Evolutionary conservation across 2,113 vertebrate genomes (phyloP).

Genomic region (Ptyas mucosa): DNA sequence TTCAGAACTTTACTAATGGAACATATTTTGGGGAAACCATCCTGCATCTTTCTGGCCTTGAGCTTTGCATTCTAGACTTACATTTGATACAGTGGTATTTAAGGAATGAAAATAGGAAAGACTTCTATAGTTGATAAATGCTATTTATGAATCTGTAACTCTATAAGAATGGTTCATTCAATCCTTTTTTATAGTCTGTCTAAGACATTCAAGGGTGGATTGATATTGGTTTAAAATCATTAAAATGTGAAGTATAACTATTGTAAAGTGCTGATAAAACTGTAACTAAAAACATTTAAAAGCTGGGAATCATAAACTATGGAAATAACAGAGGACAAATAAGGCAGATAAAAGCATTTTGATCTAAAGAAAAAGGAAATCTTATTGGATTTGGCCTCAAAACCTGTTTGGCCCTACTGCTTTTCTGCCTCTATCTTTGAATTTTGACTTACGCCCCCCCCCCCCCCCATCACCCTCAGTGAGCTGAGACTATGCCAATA

Average conservation of each 20-base stretch:
- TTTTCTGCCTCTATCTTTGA: not conserved
- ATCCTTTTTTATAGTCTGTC: not conserved
- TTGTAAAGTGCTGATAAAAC: not conserved
- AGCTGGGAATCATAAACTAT: not conserved
- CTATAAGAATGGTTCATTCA: not conserved
- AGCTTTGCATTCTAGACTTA: not conserved
- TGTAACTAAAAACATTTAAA: not conserved
- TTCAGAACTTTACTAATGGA: not conserved
- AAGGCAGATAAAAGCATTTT: not conserved
- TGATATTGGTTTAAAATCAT: not conserved
- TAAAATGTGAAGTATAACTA: not conserved
- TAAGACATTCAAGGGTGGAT: not conserved
- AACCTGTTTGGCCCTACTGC: not conserved
- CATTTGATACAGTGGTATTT: not conserved
- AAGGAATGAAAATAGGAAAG: not conserved
- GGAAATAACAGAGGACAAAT: not conserved
- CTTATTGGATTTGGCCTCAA: not conserved
- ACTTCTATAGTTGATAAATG: not conserved
- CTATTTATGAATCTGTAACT: not conserved
- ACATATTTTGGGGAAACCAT: not conserved
- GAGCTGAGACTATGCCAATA: not conserved
- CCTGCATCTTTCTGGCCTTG: not conserved
- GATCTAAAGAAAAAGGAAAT: slow-evolving; percentile 4
- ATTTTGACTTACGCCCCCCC: not conserved
- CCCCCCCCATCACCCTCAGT: not conserved